A percentile compares a stretch with the other conserved stretches of the same genome.
Evolutionary conservation across 2,113 vertebrate species (phyloP).

Genomic region (Antechinus flavipes): DNA sequence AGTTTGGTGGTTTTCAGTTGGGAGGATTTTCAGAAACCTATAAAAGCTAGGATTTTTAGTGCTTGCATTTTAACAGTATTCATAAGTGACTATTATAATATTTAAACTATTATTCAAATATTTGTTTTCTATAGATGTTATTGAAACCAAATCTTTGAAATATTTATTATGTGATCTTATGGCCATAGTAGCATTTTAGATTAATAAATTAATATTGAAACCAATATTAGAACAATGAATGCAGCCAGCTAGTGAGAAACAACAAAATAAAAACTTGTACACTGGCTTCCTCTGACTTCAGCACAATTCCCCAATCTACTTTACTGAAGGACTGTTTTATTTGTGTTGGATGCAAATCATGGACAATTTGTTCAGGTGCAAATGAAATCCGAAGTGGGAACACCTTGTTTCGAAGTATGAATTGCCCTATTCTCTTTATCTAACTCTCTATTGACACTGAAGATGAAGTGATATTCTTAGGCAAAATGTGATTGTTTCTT

Average conservation of each 20-base stretch:
- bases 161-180: background rate
- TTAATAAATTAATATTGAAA: constrained; percentile 16
- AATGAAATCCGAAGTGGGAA: background rate
- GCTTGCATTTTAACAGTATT: background rate
- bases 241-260: background rate
- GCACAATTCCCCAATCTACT: background rate
- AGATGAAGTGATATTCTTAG: background rate
- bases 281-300: background rate
- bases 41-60: background rate
- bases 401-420: background rate
- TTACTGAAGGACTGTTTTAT: background rate
- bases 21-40: background rate
- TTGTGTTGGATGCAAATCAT: constrained; percentile 27
- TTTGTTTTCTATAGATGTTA: background rate
- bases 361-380: constrained; percentile 41
- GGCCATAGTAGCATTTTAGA: background rate
- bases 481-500: background rate
- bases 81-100: background rate
- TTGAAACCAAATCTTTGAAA: background rate
- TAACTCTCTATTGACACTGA: background rate
- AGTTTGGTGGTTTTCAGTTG: background rate
- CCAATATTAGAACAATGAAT: background rate
- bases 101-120: background rate
- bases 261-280: background rate
- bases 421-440: background rate